Evolutionary conservation across 2,113 vertebrate genomes (phyloP).

Genomic region (Sander lucioperca): DNA sequence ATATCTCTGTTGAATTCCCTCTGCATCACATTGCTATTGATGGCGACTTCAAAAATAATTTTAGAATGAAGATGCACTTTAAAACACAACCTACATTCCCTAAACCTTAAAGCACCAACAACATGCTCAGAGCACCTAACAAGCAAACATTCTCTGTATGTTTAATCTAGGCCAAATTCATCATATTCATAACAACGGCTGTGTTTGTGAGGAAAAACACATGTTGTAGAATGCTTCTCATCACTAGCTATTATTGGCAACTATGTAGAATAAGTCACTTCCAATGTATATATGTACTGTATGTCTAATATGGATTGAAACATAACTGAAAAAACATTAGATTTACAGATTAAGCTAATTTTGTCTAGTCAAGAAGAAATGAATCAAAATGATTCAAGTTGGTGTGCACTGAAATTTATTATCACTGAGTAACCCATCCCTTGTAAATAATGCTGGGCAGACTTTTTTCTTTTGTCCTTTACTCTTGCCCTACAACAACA

Average conservation of each 20-base stretch:
- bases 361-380: too few relatives aligned
- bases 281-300: not conserved
- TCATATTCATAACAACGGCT: not conserved
- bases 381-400: too few relatives aligned
- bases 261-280: not conserved
- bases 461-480: constrained; percentile 25
- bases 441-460: constrained; percentile 13
- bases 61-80: constrained; percentile 38
- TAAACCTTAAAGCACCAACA: not conserved
- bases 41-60: constrained; percentile 39
- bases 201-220: not conserved
- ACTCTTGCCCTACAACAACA: constrained; percentile 30
- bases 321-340: too few relatives aligned
- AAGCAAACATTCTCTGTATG: not conserved
- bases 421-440: not conserved
- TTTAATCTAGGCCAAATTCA: not conserved
- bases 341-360: too few relatives aligned
- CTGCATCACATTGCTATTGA: constrained; percentile 38
- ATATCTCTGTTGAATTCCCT: constrained; percentile 54
- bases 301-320: too few relatives aligned
- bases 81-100: constrained; percentile 14
- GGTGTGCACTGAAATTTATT: too few relatives aligned
- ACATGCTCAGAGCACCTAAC: constrained; percentile 3
- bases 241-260: not conserved
- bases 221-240: not conserved